Conservation (phyloP, 2,113 vertebrate species). For the Himantopus leucocephalus region DNA sequence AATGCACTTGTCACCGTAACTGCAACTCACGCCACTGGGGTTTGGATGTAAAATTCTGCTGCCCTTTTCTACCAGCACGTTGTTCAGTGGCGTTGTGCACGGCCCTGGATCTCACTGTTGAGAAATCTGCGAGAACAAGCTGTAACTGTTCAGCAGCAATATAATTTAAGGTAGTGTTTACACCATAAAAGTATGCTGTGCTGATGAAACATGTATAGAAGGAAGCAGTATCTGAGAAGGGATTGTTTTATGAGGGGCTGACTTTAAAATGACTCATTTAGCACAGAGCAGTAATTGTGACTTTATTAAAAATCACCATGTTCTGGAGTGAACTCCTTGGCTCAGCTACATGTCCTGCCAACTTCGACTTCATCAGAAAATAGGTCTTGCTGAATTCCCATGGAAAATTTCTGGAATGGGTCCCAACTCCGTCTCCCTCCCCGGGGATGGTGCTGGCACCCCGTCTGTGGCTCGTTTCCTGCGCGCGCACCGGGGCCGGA, state of each 20-base stretch:
- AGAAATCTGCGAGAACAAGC: not conserved
- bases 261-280: constrained; percentile 64
- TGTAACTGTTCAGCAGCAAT: not conserved
- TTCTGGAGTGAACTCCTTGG: constrained; percentile 15
- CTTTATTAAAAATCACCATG: constrained; percentile 52
- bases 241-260: constrained; percentile 53
- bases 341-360: constrained; percentile 13
- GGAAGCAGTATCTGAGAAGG: constrained; percentile 44
- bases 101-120: not conserved
- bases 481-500: rapidly evolving
- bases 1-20: not conserved
- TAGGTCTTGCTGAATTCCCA: constrained; percentile 42
- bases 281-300: constrained; percentile 57
- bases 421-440: not conserved
- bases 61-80: not conserved
- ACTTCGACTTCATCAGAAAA: constrained; percentile 4
- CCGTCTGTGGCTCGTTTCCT: rapidly evolving
- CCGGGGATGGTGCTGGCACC: not conserved
- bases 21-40: not conserved
- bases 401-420: constrained; percentile 22
- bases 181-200: not conserved
- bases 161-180: not conserved
- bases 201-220: constrained; percentile 14
- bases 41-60: not conserved
- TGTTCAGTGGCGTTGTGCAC: not conserved